Conservation (phyloP, 2,113 vertebrate species). For the Thalassoma bifasciatum region DNA sequence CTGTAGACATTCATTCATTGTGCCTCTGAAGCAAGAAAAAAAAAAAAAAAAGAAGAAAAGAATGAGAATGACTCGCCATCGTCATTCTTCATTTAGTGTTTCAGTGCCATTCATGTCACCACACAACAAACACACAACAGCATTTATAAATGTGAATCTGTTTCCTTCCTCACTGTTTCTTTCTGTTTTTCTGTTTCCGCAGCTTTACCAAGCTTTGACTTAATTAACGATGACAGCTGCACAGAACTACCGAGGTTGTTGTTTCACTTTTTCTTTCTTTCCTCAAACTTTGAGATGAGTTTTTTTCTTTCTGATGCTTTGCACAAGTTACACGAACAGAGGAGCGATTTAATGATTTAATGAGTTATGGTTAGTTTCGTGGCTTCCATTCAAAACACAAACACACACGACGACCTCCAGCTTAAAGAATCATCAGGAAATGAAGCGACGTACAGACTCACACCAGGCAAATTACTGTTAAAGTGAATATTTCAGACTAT, state of each 20-base stretch:
- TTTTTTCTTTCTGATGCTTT: constrained; percentile 21
- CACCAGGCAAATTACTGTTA: constrained; percentile 57
- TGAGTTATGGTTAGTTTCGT: too few relatives aligned
- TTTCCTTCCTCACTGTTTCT: too few relatives aligned
- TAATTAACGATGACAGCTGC: constrained; percentile 39
- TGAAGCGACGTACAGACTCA: too few relatives aligned
- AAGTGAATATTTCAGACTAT: neutral
- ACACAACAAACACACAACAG: neutral
- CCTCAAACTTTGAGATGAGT: neutral
- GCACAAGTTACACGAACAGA: neutral
- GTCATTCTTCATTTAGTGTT: constrained; percentile 50
- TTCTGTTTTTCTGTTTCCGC: constrained; percentile 21
- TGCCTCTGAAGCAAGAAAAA: constrained; percentile 60
- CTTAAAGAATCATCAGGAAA: too few relatives aligned
- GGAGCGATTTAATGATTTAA: neutral
- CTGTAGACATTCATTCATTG: constrained; percentile 48
- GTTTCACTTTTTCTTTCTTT: neutral
- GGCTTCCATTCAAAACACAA: constrained; percentile 25
- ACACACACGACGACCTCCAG: too few relatives aligned
- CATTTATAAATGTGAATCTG: constrained; percentile 34
- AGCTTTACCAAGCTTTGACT: constrained; percentile 35
- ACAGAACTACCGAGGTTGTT: constrained; percentile 33
- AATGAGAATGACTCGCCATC: constrained; percentile 6
- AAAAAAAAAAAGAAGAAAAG: too few relatives aligned
- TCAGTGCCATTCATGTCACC: constrained; percentile 46